Evolutionary conservation across 2,888 invertebrate species (phyloP).

Genomic region (Cephus pulcher): DNA sequence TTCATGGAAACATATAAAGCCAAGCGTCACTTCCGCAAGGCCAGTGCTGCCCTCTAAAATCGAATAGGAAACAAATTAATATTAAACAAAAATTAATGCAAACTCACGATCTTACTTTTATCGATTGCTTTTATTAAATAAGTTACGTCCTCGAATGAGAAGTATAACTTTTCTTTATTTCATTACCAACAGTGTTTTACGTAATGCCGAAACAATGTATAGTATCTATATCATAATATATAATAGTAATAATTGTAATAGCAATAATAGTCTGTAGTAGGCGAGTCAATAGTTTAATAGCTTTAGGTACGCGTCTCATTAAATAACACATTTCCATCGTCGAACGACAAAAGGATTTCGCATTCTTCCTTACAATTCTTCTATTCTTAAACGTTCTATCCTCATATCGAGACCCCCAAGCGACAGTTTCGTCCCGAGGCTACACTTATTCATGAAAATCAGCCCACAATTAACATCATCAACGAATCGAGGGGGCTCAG

Average conservation of each 20-base stretch:
- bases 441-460: background rate
- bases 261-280: conserved; percentile 55
- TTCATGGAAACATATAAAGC: background rate
- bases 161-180: conserved; percentile 59
- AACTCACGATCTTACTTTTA: background rate
- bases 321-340: background rate
- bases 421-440: background rate
- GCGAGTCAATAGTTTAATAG: conserved; percentile 54
- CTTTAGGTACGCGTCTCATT: conserved; percentile 46
- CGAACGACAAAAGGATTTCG: background rate
- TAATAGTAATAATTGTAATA: conserved; percentile 50
- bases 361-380: background rate
- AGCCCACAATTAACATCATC: background rate
- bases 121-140: background rate
- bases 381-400: background rate
- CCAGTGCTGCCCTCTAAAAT: background rate
- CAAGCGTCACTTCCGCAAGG: background rate
- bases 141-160: conserved; percentile 34
- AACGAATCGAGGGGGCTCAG: background rate
- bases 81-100: background rate
- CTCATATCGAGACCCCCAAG: background rate
- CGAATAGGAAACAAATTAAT: background rate
- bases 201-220: conserved; percentile 58
- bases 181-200: conserved; percentile 59
- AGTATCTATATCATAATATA: conserved; percentile 49